Evolutionary conservation across 2,113 vertebrate species (phyloP), one percentile per base, ranked within the genome.

Genomic region (Ellobius talpinus): DNA sequence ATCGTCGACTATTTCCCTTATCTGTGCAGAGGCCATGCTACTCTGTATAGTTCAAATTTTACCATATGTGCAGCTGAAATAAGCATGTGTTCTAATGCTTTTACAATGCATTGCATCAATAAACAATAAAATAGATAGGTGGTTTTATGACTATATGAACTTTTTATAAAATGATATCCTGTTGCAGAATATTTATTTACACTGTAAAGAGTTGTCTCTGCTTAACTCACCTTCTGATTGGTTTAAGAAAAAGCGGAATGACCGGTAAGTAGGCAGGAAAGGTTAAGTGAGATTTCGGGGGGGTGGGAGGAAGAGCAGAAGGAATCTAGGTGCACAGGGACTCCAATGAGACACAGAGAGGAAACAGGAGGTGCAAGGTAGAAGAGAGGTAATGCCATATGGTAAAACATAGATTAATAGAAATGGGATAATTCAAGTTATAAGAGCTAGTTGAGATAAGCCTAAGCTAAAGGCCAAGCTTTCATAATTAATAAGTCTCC

Each of bases 111-210:
- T 19, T 94, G 42, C 66, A n/a, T 89, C 55, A 87, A 52, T 82
- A 70, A 86, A 52, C 78, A 81, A 95, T 82, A 86, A 82, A 42
- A 77, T 82, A 33, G 45, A 77, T 82, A 33, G 45, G 47, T 45
- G 76, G 74, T 33, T 93, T 87, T 88, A 42, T 52, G 70, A 89
- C 39, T 93, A 19, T 76, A 89, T 74, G 52, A 91, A 93, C 39
- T 93, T 73, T 91, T 31, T 85, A 85, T 47, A 82, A 76, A 93
- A 88, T 70, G n/a, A 94, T n/a, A 45, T 42, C 52, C 55, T 72
- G 36, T 68, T 33, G 66, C 33, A 16, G 66, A 36, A 70, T 36
- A 70, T 70, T 70, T 70, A 33, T 70, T 70, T 17, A 70, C 14
- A 70, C 66, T 70, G 33, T 36, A 36, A 70, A 70, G 14, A 70